Base-by-base conservation (phyloP, 2,797 vertebrate species). In the Micropoecilia bifurca region DNA sequence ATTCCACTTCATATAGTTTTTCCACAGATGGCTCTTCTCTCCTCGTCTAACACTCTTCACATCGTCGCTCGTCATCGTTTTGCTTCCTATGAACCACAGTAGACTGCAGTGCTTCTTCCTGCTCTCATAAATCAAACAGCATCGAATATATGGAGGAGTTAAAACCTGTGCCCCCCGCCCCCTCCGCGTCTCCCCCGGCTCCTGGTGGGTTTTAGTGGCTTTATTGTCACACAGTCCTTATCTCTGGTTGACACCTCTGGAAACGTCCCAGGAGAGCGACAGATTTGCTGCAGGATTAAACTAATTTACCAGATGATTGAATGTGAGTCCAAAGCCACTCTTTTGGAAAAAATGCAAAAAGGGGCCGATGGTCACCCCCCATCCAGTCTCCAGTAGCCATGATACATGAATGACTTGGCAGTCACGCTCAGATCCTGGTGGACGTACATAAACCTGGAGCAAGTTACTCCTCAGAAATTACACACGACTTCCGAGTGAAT, bases 281-380 rank as follows among this genome's bases (percentile, higher is more conserved):
- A 93, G 94, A 95, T 94, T 94, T 93, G 89, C 93, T 89, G 89
- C 90, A 90, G 94, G 94, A 95, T 95, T 95, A 95, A 95, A 95
- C 94, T 95, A 93, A 95, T 95, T 95, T 95, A 95, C 93, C 94
- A 95, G 94, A 94, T 94, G 94, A 95, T 95, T 95, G 92, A 93
- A 94, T 95, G 91, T 89, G 93, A 93, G 92, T 93, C 93, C 90
- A 94, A 91, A 95, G 92, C 92, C 90, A 93, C 92, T 93, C 93
- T 94, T 90, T 93, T 93, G 92, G 91, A 91, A 92, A 92, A 80
- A 80, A 80, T 92, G 91, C 92, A 92, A 88, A 47, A 90, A 83
- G 79, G 86, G 84, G 74, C 83, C 89, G 83, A 75, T 78, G 59
- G 75, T 80, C 82, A 63, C 80, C 85, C 85, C 39, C 84, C 87